Base-by-base conservation (phyloP, 1,140 invertebrate genomes). In the Drosophila rhopaloa region DNA sequence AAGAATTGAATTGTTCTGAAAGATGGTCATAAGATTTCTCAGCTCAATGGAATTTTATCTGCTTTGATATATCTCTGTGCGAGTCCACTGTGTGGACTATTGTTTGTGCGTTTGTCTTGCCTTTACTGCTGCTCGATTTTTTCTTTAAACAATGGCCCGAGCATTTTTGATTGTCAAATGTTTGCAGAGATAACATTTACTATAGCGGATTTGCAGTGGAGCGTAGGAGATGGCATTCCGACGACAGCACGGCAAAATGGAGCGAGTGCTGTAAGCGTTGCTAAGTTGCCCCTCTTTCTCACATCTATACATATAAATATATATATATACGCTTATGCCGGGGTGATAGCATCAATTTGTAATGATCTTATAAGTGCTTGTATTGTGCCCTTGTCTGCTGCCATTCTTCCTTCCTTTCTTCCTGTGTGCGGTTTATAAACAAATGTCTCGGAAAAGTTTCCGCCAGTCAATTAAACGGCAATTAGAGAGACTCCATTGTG, bases 91-190 rank as follows among this genome's bases (percentile, higher is more conserved):
- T 85, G 40, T 44, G 37, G 16, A 40, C 51, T 46, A 47, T 63
- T 81, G 81, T 77, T 85, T 80, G 76, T 73, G 43, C 50, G 59
- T 55, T 40, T 48, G 40, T 59, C 40, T 43, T 59, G 53, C 53
- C 41, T 41, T 70, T 53, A 65, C 60, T 79, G 61, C 65, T 72
- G 81, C 84, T 88, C 84, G 84, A 88, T 88, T 88, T 88, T 88
- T 88, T 89, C 57, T 88, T 89, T 88, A 88, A 88, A 88, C 84
- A 88, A 88, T 84, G 74, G 84, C 81, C 82, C 56, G 83, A 89
- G 67, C 84, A 89, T 89, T 88, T 88, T 79, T 88, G 84, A 88
- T 88, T 88, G 84, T 88, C 84, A 88, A 88, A 88, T 88, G 84
- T 88, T 88, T 89, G 84, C 84, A 67, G 74, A 88, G 84, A 88